Conservation (phyloP, 2,888 invertebrate genomes). For the Dynastes hyllus region DNA sequence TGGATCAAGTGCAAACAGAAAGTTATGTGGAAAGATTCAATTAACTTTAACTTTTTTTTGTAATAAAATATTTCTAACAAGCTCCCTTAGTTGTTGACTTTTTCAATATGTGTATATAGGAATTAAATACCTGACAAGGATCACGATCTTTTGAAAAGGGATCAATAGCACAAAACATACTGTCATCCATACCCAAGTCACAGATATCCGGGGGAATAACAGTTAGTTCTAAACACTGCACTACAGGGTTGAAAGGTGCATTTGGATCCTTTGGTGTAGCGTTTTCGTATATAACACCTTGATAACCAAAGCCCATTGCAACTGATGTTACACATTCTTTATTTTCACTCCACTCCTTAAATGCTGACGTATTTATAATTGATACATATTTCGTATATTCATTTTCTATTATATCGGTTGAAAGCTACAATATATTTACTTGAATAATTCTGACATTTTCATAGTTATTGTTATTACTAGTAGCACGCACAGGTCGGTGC, state of each 20-base stretch:
- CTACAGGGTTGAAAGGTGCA: conserved; percentile 21
- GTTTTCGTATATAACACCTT: conserved; percentile 35
- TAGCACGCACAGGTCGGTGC: conserved; percentile 14
- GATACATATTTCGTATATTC: conserved; percentile 22
- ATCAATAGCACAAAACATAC: conserved; percentile 36
- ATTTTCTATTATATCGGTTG: conserved; percentile 13
- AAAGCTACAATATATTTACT: conserved; percentile 20
- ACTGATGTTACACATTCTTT: conserved; percentile 14
- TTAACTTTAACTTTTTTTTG: too few relatives aligned
- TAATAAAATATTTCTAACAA: too few relatives aligned
- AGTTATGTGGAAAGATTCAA: too few relatives aligned
- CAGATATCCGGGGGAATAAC: conserved; percentile 9
- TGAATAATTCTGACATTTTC: too few relatives aligned
- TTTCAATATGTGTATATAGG: too few relatives aligned
- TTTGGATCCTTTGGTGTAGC: conserved; percentile 25
- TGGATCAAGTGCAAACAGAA: too few relatives aligned
- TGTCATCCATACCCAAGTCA: conserved; percentile 30
- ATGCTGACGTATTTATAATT: not conserved
- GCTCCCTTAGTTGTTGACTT: too few relatives aligned
- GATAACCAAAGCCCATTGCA: conserved; percentile 40
- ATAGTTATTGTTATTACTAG: not conserved
- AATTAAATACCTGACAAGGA: conserved; percentile 29
- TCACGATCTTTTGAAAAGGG: conserved; percentile 31
- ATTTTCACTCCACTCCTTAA: conserved; percentile 8
- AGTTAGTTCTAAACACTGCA: conserved; percentile 24